These are phyloP conservation scores for Pseudomyrmex cubaensis DNA, from an alignment of 1,140 invertebrate species.

Conservation along the genomic window DNA sequence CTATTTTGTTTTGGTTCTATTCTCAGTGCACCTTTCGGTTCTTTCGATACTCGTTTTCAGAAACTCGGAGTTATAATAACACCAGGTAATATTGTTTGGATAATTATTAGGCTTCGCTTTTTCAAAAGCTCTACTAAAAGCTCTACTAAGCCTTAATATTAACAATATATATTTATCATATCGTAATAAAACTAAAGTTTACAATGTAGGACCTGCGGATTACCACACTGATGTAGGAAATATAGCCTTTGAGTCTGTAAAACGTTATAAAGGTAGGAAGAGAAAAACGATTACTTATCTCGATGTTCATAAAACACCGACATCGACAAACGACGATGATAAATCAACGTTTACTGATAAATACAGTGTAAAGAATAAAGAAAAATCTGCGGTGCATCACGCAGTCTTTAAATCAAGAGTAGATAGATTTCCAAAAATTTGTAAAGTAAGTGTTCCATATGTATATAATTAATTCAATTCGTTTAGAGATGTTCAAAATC, in stretches of 20 bases:
- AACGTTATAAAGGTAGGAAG: conserved; percentile 31
- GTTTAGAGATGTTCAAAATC: too few species aligned
- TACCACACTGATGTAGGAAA: conserved; percentile 62
- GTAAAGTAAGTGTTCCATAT: conserved; percentile 17
- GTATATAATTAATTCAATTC: too few species aligned
- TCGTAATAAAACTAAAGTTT: not conserved
- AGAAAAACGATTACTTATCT: not conserved
- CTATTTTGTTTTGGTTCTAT: conserved; percentile 48
- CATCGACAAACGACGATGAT: not conserved
- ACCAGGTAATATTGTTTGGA: conserved; percentile 53
- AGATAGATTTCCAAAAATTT: conserved; percentile 48
- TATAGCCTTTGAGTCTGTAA: conserved; percentile 65
- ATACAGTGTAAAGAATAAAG: not conserved
- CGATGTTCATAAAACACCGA: not conserved
- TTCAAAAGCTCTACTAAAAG: too few species aligned
- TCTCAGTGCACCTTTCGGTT: conserved; percentile 61
- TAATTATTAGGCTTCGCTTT: not conserved
- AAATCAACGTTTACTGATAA: not conserved
- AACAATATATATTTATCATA: not conserved
- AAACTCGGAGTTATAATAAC: not conserved
- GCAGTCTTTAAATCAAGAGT: conserved; percentile 71
- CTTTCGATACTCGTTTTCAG: conserved; percentile 45
- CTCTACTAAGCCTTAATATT: too few species aligned
- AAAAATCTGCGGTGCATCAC: conserved; percentile 56
- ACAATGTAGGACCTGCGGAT: conserved; percentile 55